phyloP scores from a whole-genome alignment of 2,797 vertebrate genomes.

The Dallia pectoralis region DNA sequence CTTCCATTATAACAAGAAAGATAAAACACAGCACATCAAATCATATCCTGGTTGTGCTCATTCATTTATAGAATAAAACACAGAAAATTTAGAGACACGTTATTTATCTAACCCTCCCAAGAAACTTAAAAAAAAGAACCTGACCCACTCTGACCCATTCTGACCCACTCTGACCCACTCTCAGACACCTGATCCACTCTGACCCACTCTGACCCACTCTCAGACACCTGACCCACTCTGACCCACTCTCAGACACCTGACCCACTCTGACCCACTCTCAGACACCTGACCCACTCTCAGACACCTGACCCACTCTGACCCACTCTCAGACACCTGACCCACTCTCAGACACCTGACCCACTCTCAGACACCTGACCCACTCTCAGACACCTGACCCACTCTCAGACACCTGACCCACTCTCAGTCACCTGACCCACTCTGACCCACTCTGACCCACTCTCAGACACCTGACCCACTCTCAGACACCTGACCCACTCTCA shows the following conservation, averaged over 20 bases:
- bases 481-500: neutral
- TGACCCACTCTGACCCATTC: neutral
- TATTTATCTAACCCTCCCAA: too few species aligned
- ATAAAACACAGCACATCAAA: too few species aligned
- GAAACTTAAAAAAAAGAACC: neutral
- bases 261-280: neutral
- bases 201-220: neutral
- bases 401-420: neutral
- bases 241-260: neutral
- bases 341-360: neutral
- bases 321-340: too few species aligned
- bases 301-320: neutral
- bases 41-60: too few species aligned
- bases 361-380: neutral
- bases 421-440: too few species aligned
- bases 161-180: slow-evolving; percentile 2
- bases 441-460: neutral
- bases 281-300: neutral
- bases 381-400: neutral
- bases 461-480: neutral
- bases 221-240: neutral
- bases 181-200: neutral
- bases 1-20: too few species aligned
- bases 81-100: too few species aligned
- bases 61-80: too few species aligned